phyloP scores from a whole-genome alignment of 2,797 vertebrate genomes.

The Otolemur crassicaudatus region DNA sequence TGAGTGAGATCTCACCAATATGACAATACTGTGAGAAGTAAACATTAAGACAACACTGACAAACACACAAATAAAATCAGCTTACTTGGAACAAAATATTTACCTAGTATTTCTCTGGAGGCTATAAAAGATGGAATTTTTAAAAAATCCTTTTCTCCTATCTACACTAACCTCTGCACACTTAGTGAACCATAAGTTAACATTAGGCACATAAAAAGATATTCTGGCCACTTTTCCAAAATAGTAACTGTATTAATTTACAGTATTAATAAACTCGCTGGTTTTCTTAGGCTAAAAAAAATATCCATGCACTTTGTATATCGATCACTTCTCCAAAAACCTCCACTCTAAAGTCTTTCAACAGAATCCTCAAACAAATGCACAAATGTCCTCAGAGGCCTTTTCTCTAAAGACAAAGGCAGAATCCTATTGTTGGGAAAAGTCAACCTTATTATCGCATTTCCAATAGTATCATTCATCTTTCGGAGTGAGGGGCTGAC shows the following conservation, averaged over 20 bases:
- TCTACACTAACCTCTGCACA: constrained; percentile 78
- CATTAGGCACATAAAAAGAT: constrained; percentile 78
- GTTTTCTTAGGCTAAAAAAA: constrained; percentile 67
- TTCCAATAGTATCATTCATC: constrained; percentile 88
- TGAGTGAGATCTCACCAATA: constrained; percentile 66
- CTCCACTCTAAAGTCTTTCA: constrained; percentile 79
- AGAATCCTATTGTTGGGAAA: constrained; percentile 89
- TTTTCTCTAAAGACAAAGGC: constrained; percentile 89
- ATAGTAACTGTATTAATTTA: constrained; percentile 72
- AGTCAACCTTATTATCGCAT: constrained; percentile 89
- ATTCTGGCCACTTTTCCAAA: constrained; percentile 84
- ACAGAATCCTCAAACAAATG: constrained; percentile 84
- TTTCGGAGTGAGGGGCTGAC: constrained; percentile 86
- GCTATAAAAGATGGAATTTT: constrained; percentile 67
- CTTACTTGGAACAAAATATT: constrained; percentile 75
- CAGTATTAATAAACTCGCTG: constrained; percentile 75
- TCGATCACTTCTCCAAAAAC: constrained; percentile 81
- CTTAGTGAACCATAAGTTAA: constrained; percentile 80
- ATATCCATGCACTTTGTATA: constrained; percentile 78
- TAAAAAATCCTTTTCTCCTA: constrained; percentile 72
- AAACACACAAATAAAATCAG: constrained; percentile 61
- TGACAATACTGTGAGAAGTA: constrained; percentile 73
- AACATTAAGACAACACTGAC: constrained; percentile 56
- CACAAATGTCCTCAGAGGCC: constrained; percentile 87
- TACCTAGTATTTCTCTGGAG: constrained; percentile 78